Evolutionary conservation across 2,888 invertebrate species (phyloP).

Genomic region (Temnothorax unifasciatus): DNA sequence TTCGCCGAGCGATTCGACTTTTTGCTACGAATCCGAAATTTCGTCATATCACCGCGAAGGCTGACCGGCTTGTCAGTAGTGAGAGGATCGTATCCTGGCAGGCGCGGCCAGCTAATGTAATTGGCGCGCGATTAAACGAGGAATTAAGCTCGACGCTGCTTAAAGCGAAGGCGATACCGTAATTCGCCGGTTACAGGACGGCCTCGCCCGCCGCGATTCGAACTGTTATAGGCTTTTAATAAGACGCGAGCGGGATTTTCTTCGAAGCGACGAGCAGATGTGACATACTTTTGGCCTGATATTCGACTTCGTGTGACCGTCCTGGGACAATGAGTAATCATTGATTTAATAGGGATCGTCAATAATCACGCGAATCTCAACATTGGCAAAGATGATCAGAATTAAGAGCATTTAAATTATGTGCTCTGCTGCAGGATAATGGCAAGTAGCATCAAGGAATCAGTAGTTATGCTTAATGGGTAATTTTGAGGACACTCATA

Average conservation of each 20-base stretch:
- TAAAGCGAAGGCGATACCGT: conserved; percentile 31
- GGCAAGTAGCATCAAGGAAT: neutral
- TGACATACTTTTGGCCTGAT: conserved; percentile 59
- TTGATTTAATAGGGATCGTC: conserved; percentile 33
- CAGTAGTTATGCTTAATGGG: too few relatives aligned
- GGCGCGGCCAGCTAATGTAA: conserved; percentile 18
- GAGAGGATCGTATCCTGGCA: conserved; percentile 27
- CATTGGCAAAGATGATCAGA: neutral
- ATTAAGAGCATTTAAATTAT: neutral
- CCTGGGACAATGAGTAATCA: conserved; percentile 22
- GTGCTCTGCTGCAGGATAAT: neutral
- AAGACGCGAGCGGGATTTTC: conserved; percentile 13
- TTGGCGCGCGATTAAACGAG: conserved; percentile 41
- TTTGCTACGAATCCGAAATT: conserved; percentile 40
- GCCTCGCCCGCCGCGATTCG: conserved; percentile 12
- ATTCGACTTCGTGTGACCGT: conserved; percentile 27
- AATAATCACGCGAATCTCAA: conserved; percentile 16
- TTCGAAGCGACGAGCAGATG: conserved; percentile 34
- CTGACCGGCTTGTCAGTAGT: conserved; percentile 45
- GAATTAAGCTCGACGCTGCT: conserved; percentile 27
- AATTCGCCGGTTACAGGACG: neutral
- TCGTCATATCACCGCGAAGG: conserved; percentile 42
- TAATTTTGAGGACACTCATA: neutral
- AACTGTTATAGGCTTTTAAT: conserved; percentile 30
- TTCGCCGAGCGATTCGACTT: neutral